Evolutionary conservation across 2,113 vertebrate genomes (phyloP).

Genomic region (Myrmecophaga tridactyla): DNA sequence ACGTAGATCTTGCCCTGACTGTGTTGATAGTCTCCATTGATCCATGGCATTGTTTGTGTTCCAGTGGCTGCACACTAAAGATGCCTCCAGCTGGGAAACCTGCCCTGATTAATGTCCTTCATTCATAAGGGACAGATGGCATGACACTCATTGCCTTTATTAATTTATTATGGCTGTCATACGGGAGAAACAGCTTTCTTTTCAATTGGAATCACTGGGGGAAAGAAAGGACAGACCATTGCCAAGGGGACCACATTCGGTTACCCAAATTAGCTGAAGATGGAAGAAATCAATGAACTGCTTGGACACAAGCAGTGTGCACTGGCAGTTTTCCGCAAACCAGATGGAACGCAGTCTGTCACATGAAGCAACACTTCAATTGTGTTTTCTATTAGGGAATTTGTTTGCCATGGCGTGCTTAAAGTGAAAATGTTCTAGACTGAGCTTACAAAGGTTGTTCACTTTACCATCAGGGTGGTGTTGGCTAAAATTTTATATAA

Average conservation of each 20-base stretch:
- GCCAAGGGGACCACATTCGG: not conserved
- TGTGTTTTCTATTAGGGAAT: not conserved
- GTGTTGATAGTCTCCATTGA: not conserved
- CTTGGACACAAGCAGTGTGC: constrained; percentile 44
- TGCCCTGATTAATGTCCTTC: constrained; percentile 63
- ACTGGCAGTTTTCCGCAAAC: constrained; percentile 61
- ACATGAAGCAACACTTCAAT: constrained; percentile 6
- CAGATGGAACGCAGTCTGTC: constrained; percentile 68
- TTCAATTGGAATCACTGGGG: constrained; percentile 31
- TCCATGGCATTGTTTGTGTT: constrained; percentile 27
- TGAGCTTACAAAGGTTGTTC: not conserved
- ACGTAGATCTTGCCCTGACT: not conserved
- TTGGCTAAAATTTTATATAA: not conserved
- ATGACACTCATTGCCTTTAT: constrained; percentile 62
- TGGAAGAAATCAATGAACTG: constrained; percentile 63
- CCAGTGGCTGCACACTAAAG: constrained; percentile 48
- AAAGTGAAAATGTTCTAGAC: not conserved
- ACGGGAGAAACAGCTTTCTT: constrained; percentile 42
- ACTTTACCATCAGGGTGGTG: not conserved
- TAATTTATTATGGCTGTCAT: constrained; percentile 65
- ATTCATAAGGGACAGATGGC: constrained; percentile 59
- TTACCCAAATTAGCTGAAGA: constrained; percentile 60
- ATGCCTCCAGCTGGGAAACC: not conserved
- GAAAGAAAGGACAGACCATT: constrained; percentile 39
- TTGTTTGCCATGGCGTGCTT: not conserved